These are phyloP conservation scores for Austrolebias charrua DNA, from an alignment of 2,797 vertebrate species.

Conservation along the genomic window DNA sequence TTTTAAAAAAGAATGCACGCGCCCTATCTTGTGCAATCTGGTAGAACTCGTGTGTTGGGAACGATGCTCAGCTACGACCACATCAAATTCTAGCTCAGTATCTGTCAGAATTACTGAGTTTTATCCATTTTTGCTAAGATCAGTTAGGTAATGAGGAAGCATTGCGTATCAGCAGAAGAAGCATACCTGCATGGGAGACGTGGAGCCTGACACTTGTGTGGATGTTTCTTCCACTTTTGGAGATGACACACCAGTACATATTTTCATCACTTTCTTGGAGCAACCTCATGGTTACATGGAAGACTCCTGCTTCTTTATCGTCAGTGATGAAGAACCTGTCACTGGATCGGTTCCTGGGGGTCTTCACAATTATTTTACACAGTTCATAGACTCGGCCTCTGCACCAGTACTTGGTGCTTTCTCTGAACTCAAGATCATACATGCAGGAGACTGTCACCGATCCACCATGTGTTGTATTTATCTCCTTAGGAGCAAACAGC, in stretches of 20 bases:
- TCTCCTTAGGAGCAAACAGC: slow-evolving; percentile 42
- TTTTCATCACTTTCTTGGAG: slow-evolving; percentile 43
- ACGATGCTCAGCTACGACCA: no score
- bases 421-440: slow-evolving; percentile 38
- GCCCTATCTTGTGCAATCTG: no score
- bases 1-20: no score
- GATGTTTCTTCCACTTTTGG: slow-evolving; percentile 14
- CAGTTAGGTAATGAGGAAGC: no score
- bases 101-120: background rate
- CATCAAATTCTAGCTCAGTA: background rate
- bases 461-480: slow-evolving; percentile 23
- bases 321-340: slow-evolving; percentile 52
- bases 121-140: no score
- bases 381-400: slow-evolving; percentile 43
- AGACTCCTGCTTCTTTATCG: slow-evolving; percentile 41
- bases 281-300: slow-evolving; percentile 60
- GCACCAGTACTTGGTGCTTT: slow-evolving; percentile 71
- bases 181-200: slow-evolving; percentile 53
- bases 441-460: slow-evolving; percentile 50
- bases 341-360: background rate
- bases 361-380: slow-evolving; percentile 52
- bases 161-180: background rate
- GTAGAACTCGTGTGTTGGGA: no score
- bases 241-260: slow-evolving; percentile 73
- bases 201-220: slow-evolving; percentile 32